A percentile compares a stretch with the other conserved stretches of the same genome.
Conservation (phyloP, 2,113 vertebrate genomes). For the Gopherus evgoodei region DNA sequence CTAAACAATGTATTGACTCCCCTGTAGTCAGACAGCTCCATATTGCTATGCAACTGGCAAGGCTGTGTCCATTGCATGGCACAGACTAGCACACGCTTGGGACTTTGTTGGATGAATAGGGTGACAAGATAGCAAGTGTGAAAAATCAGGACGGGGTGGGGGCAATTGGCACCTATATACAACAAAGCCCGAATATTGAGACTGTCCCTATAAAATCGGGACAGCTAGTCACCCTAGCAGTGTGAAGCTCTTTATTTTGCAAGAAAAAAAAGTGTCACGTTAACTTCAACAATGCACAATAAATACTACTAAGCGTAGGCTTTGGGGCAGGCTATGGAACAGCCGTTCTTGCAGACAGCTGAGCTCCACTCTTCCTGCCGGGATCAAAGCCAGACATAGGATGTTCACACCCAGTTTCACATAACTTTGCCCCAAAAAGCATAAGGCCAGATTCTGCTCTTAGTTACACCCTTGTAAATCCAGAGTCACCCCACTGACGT, state of each 20-base stretch:
- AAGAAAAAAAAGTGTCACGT: background rate
- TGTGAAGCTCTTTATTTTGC: background rate
- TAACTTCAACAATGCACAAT: background rate
- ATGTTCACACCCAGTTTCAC: background rate
- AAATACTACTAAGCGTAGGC: background rate
- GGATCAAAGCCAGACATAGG: background rate
- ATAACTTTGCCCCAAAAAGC: background rate
- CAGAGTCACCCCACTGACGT: background rate
- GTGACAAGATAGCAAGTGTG: background rate
- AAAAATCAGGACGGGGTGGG: background rate
- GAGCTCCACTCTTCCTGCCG: background rate
- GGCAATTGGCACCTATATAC: background rate
- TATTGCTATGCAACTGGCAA: accelerated
- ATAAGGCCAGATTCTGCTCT: accelerated
- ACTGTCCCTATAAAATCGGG: background rate
- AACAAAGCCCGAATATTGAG: background rate
- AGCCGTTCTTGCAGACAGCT: accelerated
- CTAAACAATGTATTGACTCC: background rate
- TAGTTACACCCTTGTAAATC: background rate
- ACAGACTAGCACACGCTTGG: background rate
- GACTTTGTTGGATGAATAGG: background rate
- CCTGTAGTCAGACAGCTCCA: background rate
- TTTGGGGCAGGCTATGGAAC: background rate
- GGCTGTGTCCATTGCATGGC: accelerated
- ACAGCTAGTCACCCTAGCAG: background rate